Evolutionary conservation across 2,888 invertebrate species (phyloP).

Genomic region (Clostera curtula): DNA sequence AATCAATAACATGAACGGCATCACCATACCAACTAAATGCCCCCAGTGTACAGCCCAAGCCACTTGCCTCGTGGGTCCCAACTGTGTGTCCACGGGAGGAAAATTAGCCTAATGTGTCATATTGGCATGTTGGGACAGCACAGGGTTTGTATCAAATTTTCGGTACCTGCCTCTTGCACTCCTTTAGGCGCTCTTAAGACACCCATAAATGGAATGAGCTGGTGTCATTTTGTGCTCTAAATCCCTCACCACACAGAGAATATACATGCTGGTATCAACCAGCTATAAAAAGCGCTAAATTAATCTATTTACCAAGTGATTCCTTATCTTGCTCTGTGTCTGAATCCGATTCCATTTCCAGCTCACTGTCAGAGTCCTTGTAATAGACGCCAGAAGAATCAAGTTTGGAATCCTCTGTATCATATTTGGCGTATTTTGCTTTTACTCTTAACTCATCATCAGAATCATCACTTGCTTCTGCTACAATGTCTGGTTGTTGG

Average conservation of each 20-base stretch:
- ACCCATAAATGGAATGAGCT: too few species aligned
- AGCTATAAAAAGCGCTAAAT: not conserved
- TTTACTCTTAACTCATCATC: slow-evolving; percentile 71
- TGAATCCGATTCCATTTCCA: slow-evolving; percentile 75
- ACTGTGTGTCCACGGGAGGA: too few species aligned
- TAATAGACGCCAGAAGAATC: slow-evolving; percentile 83
- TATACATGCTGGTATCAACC: not conserved
- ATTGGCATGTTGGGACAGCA: too few species aligned
- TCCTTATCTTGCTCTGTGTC: slow-evolving; percentile 73
- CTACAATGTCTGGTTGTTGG: slow-evolving; percentile 79
- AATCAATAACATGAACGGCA: too few species aligned
- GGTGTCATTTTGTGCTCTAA: too few species aligned
- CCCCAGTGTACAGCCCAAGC: too few species aligned
- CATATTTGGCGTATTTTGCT: slow-evolving; percentile 76
- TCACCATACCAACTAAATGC: too few species aligned
- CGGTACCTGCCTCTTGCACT: too few species aligned
- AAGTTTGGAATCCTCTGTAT: slow-evolving; percentile 78
- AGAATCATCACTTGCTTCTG: slow-evolving; percentile 78
- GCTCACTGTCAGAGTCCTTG: slow-evolving; percentile 78
- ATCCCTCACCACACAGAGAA: too few species aligned
- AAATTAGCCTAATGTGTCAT: too few species aligned
- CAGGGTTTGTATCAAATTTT: too few species aligned
- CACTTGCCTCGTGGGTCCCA: too few species aligned
- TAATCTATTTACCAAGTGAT: slow-evolving; percentile 61
- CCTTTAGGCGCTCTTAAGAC: not conserved